Evolutionary conservation across 2,797 vertebrate species (phyloP).

Genomic region (Lophius americanus): DNA sequence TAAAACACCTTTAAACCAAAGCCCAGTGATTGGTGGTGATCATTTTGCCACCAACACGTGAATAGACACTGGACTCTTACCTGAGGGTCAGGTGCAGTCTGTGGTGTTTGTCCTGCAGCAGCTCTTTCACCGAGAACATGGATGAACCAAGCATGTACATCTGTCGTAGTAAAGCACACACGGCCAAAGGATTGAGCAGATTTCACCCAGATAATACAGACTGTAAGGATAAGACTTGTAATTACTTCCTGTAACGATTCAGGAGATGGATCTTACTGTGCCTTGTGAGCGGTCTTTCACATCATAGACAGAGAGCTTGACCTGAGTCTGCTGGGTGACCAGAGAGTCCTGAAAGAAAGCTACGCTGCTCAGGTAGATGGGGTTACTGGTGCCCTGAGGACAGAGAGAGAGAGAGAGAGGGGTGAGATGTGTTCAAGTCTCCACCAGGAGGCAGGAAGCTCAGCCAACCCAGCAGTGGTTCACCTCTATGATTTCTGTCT

Average conservation of each 20-base stretch:
- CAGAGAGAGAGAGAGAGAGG: constrained; percentile 10
- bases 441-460: neutral
- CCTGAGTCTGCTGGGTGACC: constrained; percentile 97
- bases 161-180: constrained; percentile 69
- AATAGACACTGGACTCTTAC: constrained; percentile 69
- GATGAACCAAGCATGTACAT: constrained; percentile 98
- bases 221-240: neutral
- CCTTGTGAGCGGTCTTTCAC: constrained; percentile 99
- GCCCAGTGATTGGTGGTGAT: neutral
- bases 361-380: constrained; percentile 97
- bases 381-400: constrained; percentile 95
- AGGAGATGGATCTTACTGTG: constrained; percentile 83
- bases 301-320: constrained; percentile 97
- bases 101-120: constrained; percentile 93
- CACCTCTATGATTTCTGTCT: constrained; percentile 97
- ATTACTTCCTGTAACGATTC: neutral
- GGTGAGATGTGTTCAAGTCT: constrained; percentile 3
- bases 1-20: constrained; percentile 5
- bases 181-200: constrained; percentile 3
- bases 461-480: accelerated
- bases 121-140: constrained; percentile 93
- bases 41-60: neutral
- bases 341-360: constrained; percentile 98
- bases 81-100: constrained; percentile 93
- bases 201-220: neutral